A percentile compares a stretch with the other conserved stretches of the same genome.
Evolutionary conservation across 2,113 vertebrate species (phyloP).

Genomic region (Electrona antarctica): DNA sequence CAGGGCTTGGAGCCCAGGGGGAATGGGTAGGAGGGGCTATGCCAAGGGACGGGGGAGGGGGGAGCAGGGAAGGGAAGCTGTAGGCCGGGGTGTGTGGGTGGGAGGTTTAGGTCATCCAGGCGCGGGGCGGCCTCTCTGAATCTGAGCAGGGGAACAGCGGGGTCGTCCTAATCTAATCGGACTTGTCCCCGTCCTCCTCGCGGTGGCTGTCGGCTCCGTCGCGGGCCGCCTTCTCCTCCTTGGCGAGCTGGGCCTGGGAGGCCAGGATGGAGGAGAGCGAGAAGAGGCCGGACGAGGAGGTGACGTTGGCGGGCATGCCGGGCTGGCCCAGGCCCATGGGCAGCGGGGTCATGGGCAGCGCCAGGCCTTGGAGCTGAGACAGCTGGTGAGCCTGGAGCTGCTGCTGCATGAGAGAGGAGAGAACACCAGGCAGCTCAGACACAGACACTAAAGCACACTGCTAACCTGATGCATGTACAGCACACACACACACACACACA

Average conservation of each 20-base stretch:
- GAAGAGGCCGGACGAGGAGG: conserved; percentile 90
- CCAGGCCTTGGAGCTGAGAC: conserved; percentile 96
- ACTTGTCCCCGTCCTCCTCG: conserved; percentile 94
- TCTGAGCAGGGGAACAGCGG: neutral
- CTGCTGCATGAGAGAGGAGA: conserved; percentile 85
- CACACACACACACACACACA: conserved; percentile 24
- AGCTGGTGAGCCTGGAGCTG: conserved; percentile 99
- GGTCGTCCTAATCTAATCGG: conserved; percentile 80
- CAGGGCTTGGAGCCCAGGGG: neutral
- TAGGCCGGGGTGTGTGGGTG: neutral
- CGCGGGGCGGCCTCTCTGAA: no score
- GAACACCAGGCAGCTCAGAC: conserved; percentile 23
- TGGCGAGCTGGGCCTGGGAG: conserved; percentile 94
- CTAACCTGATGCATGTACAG: no score
- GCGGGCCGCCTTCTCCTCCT: conserved; percentile 93
- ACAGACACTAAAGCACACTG: neutral
- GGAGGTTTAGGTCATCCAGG: neutral
- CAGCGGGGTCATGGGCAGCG: conserved; percentile 92
- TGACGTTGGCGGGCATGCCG: conserved; percentile 84
- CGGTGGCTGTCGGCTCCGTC: conserved; percentile 89
- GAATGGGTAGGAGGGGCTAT: neutral
- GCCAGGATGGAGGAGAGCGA: conserved; percentile 92
- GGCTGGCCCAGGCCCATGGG: conserved; percentile 93
- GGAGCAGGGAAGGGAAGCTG: neutral
- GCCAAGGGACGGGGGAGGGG: neutral